Percentiles rank a stretch among this genome's conserved stretches.
These are phyloP conservation scores for Zosterops borbonicus DNA, from an alignment of 2,113 vertebrate species.

Conservation along the genomic window DNA sequence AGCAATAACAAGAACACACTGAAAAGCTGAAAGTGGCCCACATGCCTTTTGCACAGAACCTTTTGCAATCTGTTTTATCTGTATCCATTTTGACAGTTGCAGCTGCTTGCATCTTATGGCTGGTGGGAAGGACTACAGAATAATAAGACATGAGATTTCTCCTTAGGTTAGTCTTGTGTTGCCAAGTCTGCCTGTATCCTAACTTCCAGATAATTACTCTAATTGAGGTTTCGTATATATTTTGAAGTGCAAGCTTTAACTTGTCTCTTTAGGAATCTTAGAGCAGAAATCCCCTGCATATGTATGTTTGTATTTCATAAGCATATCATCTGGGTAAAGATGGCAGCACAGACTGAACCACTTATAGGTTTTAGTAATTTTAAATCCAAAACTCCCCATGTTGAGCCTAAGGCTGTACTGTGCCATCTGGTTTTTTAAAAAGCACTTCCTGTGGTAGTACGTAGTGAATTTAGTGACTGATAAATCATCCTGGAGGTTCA, in stretches of 20 bases:
- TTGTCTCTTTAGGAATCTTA: constrained; percentile 1
- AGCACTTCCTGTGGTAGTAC: not conserved
- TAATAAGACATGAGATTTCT: not conserved
- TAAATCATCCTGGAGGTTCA: not conserved
- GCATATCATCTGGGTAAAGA: not conserved
- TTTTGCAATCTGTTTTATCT: not conserved
- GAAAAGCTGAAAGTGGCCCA: not conserved
- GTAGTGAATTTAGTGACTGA: not conserved
- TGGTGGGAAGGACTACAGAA: not conserved
- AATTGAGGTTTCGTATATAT: not conserved
- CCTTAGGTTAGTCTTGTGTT: not conserved
- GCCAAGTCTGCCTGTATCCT: not conserved
- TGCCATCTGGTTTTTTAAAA: not conserved
- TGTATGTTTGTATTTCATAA: constrained; percentile 1
- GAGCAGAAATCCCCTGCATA: not conserved
- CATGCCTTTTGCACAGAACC: not conserved
- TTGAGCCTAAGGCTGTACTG: not conserved
- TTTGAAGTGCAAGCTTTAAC: constrained; percentile 9
- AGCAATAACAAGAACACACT: not conserved
- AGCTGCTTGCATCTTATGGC: not conserved
- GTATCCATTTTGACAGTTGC: not conserved
- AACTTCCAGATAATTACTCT: not conserved
- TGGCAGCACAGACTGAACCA: constrained; percentile 12
- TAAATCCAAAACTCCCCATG: not conserved
- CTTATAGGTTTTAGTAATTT: not conserved